A percentile compares a stretch with the other conserved stretches of the same genome.
Evolutionary conservation across 2,113 vertebrate genomes (phyloP).

Genomic region (Caretta caretta): DNA sequence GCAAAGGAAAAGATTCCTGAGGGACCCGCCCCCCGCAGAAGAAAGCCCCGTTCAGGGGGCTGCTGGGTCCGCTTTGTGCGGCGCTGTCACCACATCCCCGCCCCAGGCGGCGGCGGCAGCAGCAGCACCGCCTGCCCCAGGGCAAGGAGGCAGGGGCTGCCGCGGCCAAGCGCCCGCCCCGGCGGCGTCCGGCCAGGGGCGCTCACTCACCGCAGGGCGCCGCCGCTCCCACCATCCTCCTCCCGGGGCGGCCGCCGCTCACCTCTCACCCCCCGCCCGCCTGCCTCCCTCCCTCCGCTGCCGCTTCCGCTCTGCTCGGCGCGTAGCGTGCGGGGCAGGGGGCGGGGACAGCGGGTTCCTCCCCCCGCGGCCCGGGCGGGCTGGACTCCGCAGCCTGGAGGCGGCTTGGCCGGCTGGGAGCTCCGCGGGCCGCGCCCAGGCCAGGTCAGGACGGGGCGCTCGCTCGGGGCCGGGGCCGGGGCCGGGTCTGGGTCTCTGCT

Average conservation of each 20-base stretch:
- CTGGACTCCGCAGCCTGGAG: too few relatives aligned
- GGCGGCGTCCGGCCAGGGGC: background rate
- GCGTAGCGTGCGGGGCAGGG: slow-evolving; percentile 34
- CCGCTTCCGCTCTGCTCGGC: slow-evolving; percentile 52
- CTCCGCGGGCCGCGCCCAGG: background rate
- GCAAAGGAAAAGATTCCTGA: too few relatives aligned
- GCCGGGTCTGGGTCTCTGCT: too few relatives aligned
- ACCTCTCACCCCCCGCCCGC: slow-evolving; percentile 40
- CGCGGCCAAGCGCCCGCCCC: background rate
- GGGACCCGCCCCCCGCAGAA: too few relatives aligned
- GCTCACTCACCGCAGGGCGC: background rate
- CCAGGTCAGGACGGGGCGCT: background rate
- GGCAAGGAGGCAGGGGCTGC: background rate
- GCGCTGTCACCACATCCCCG: background rate
- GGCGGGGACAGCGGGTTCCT: background rate
- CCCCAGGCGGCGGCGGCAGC: background rate
- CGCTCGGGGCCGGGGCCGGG: too few relatives aligned
- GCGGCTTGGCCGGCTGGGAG: too few relatives aligned
- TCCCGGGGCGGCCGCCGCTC: background rate
- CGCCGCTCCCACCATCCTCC: background rate
- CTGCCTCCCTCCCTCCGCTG: slow-evolving; percentile 55
- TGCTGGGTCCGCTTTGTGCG: background rate
- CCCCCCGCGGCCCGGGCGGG: too few relatives aligned
- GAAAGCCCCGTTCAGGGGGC: background rate
- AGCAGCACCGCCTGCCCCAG: background rate